Base-by-base conservation (phyloP, 1,140 invertebrate genomes). In the Drosophila erecta region DNA sequence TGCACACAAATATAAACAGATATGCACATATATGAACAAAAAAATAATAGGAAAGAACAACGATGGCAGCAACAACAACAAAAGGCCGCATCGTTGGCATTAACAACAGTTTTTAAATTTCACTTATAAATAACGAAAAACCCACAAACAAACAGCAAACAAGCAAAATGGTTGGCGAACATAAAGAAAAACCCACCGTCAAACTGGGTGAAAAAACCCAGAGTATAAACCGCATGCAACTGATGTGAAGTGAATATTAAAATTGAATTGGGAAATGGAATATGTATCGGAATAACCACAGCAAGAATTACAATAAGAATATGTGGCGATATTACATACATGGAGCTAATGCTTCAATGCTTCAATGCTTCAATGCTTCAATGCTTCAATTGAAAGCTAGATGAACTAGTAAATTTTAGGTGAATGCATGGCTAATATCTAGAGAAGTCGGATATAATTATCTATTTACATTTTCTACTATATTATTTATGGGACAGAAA, bases 51-150 rank as follows among this genome's bases (percentile, higher is more conserved):
- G 3, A 15, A 27, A 61, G 22, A 27, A 47, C 14, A 15, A 46
- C 20, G 43, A 24, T n/a, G n/a, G n/a, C 44, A 12, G 3, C 20
- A 22, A 27, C 58, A 40, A 40, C 44, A 64, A 57, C 47, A 55
- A 50, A 30, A 14, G 47, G 30, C 17, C 24, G 58, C 22, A 53
- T 35, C 51, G 53, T 55, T 41, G 51, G 55, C 35, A 38, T 33
- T 35, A 54, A 37, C 35, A 65, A 30, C 11, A 41, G 50, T 24
- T 41, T 49, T 66, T 22, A 70, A 66, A 35, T 49, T 76, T 51
- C 37, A 30, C 24, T 73, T 65, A 43, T 64, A 57, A 75, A 67
- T 66, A 81, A 81, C 65, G 73, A 54, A 81, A 78, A 60, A 73
- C 38, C 57, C 62, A 81, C 60, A 81, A 73, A 50, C 70, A 70